Conservation (phyloP, 2,888 invertebrate species). For the Chymomyza fuscimana region DNA sequence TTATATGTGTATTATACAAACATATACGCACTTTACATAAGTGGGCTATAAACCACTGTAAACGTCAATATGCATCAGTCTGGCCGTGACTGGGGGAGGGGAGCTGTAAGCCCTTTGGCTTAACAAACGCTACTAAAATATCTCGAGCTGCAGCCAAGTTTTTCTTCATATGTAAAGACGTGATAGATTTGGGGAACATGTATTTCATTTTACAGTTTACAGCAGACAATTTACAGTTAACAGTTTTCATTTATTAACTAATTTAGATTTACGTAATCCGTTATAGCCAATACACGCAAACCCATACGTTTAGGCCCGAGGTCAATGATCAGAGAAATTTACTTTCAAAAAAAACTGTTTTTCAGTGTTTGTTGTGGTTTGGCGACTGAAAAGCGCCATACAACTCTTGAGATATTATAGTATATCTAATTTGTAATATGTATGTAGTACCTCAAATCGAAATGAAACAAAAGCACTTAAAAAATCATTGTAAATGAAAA, state of each 20-base stretch:
- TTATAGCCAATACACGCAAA: slow-evolving; percentile 63
- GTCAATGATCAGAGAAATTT: slow-evolving; percentile 75
- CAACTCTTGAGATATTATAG: background rate
- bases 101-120: background rate
- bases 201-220: slow-evolving; percentile 62
- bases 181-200: slow-evolving; percentile 33
- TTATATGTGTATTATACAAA: background rate
- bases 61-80: background rate
- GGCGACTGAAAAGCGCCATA: slow-evolving; percentile 47
- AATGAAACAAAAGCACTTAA: slow-evolving; percentile 21
- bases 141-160: slow-evolving; percentile 40
- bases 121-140: slow-evolving; percentile 9
- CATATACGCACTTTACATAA: background rate
- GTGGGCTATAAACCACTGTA: background rate
- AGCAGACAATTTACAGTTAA: slow-evolving; percentile 69
- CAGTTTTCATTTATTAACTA: slow-evolving; percentile 74
- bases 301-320: slow-evolving; percentile 44
- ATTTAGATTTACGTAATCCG: slow-evolving; percentile 72
- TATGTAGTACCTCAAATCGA: slow-evolving; percentile 16
- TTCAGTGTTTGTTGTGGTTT: slow-evolving; percentile 49
- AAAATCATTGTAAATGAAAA: slow-evolving; percentile 1
- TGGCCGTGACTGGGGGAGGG: background rate
- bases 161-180: slow-evolving; percentile 56
- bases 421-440: slow-evolving; percentile 47
- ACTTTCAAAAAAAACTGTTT: slow-evolving; percentile 63